Percentiles rank a stretch among this genome's conserved stretches.
These are phyloP conservation scores for Capromys pilorides DNA, from an alignment of 2,797 vertebrate genomes.

Conservation along the genomic window DNA sequence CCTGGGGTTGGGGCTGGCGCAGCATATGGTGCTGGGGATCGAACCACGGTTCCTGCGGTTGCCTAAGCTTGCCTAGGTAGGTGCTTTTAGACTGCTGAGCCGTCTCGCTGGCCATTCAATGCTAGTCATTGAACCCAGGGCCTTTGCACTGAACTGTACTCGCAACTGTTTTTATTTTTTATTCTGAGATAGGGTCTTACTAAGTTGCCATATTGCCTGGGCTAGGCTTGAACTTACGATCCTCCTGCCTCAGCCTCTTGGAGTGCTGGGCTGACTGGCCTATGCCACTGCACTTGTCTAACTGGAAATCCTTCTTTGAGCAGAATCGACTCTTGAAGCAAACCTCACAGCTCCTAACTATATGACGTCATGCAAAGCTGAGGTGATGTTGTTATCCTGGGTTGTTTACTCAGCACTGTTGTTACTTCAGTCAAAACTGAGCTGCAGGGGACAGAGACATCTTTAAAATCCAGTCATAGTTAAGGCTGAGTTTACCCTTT, in stretches of 20 bases:
- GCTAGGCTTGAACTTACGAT: neutral
- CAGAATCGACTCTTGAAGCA: constrained; percentile 7
- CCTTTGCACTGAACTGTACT: neutral
- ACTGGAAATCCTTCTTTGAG: neutral
- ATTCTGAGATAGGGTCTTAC: neutral
- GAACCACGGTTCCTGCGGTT: too few species aligned
- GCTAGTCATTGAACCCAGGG: neutral
- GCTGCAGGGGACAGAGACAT: neutral
- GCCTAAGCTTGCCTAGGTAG: too few species aligned
- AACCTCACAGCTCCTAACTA: neutral
- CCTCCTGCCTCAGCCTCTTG: neutral
- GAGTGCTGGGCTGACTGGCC: neutral
- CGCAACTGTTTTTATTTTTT: neutral
- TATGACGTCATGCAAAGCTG: neutral
- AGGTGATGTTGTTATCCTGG: neutral
- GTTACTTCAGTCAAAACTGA: constrained; percentile 30
- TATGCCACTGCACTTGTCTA: neutral
- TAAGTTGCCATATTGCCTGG: neutral
- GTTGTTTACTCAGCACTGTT: neutral
- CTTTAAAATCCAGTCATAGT: neutral
- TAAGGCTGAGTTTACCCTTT: constrained; percentile 1
- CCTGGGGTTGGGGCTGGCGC: too few species aligned
- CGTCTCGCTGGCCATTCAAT: too few species aligned
- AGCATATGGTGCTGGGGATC: too few species aligned
- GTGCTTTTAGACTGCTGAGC: too few species aligned